Evolutionary conservation across 2,797 vertebrate species (phyloP).

Genomic region (Distichodus sexfasciatus): DNA sequence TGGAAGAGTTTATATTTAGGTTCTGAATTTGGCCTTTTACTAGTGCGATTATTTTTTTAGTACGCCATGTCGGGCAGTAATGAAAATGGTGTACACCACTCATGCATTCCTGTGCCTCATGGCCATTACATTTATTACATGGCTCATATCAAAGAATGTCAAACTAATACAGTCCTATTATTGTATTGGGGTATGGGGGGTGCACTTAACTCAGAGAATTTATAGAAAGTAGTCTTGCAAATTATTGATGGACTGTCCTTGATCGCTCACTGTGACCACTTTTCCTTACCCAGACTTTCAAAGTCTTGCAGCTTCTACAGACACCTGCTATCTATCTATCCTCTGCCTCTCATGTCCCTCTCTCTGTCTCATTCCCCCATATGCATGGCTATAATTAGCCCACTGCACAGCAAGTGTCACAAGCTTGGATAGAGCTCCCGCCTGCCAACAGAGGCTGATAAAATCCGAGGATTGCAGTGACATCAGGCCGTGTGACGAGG

Average conservation of each 20-base stretch:
- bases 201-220: neutral
- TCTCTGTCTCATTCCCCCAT: constrained; percentile 34
- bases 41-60: too few relatives aligned
- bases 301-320: constrained; percentile 19
- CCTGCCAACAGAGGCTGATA: constrained; percentile 62
- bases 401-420: constrained; percentile 61
- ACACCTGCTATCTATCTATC: constrained; percentile 39
- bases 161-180: too few relatives aligned
- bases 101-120: too few relatives aligned
- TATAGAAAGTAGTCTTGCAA: constrained; percentile 18
- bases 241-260: constrained; percentile 26
- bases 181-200: too few relatives aligned
- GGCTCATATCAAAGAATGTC: too few relatives aligned
- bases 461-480: constrained; percentile 53
- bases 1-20: neutral
- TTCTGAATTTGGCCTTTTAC: neutral
- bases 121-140: too few relatives aligned
- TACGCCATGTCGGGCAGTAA: neutral
- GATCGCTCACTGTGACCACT: neutral
- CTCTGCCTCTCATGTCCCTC: too few relatives aligned
- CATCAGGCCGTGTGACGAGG: constrained; percentile 34
- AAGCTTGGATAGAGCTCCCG: constrained; percentile 60
- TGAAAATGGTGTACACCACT: too few relatives aligned
- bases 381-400: constrained; percentile 67
- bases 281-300: neutral